phyloP scores from a whole-genome alignment of 2,888 invertebrate species.

The Eupsilia transversa region DNA sequence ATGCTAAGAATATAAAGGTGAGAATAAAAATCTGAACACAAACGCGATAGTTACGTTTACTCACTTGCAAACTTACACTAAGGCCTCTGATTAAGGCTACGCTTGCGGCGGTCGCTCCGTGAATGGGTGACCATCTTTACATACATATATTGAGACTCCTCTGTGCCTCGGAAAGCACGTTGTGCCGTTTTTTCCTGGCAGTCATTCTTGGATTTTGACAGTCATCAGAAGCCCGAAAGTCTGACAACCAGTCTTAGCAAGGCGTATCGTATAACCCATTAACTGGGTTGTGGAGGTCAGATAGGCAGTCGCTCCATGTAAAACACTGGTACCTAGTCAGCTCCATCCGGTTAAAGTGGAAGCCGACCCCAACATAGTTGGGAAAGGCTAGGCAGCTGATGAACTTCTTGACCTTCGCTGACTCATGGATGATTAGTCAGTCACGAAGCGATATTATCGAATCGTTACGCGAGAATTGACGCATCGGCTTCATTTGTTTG shows the following conservation, averaged over 20 bases:
- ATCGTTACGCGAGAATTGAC: conserved; percentile 55
- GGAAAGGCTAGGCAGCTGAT: neutral
- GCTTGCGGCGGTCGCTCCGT: neutral
- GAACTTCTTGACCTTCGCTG: conserved; percentile 72
- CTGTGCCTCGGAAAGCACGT: neutral
- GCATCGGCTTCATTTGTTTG: conserved; percentile 56
- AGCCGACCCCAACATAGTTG: neutral
- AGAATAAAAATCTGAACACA: no score
- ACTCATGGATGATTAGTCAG: conserved; percentile 72
- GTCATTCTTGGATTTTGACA: neutral
- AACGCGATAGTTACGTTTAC: no score
- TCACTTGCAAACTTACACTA: no score
- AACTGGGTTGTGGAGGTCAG: no score
- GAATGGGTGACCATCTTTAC: neutral
- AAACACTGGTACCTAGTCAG: neutral
- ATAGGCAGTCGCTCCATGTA: neutral
- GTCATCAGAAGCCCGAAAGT: neutral
- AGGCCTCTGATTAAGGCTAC: neutral
- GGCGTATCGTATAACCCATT: neutral
- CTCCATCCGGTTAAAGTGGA: no score
- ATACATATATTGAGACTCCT: neutral
- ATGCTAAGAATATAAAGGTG: no score
- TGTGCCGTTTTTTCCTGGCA: no score
- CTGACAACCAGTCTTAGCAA: neutral
- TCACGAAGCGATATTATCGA: conserved; percentile 63